These are phyloP conservation scores for Erpornis zantholeuca DNA, from an alignment of 2,113 vertebrate species.

Conservation along the genomic window DNA sequence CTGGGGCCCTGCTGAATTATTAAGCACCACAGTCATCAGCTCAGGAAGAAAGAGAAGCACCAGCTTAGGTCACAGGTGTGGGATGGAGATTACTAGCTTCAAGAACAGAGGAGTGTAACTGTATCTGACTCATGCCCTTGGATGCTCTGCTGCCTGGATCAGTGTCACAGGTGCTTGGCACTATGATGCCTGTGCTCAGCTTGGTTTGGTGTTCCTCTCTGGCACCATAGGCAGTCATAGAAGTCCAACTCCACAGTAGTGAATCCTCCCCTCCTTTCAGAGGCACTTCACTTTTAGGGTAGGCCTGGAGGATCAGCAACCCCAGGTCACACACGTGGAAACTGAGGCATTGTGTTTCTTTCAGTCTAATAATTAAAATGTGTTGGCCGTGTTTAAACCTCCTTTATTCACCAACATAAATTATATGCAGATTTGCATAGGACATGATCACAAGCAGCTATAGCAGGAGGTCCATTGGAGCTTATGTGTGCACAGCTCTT, in stretches of 20 bases:
- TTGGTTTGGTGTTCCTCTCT: background rate
- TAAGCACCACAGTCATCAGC: background rate
- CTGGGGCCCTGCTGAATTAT: conserved; percentile 41
- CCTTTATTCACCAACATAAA: background rate
- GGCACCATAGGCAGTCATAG: background rate
- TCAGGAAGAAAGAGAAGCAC: background rate
- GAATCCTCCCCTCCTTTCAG: background rate
- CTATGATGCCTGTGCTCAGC: background rate
- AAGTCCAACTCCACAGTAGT: background rate
- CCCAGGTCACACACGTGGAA: background rate
- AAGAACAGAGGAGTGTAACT: background rate
- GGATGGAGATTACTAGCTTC: background rate
- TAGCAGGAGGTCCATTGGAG: background rate
- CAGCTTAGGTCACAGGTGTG: background rate
- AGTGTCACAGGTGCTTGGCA: background rate
- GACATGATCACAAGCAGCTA: background rate
- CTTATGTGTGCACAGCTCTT: rapidly evolving
- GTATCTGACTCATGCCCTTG: background rate
- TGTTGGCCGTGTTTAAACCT: background rate
- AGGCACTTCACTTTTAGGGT: background rate
- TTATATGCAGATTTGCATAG: background rate
- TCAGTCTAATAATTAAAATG: background rate
- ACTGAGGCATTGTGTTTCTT: background rate
- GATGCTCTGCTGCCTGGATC: background rate
- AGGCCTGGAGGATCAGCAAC: background rate